Base-by-base conservation (phyloP, 2,113 vertebrate species). In the Engystomops pustulosus region DNA sequence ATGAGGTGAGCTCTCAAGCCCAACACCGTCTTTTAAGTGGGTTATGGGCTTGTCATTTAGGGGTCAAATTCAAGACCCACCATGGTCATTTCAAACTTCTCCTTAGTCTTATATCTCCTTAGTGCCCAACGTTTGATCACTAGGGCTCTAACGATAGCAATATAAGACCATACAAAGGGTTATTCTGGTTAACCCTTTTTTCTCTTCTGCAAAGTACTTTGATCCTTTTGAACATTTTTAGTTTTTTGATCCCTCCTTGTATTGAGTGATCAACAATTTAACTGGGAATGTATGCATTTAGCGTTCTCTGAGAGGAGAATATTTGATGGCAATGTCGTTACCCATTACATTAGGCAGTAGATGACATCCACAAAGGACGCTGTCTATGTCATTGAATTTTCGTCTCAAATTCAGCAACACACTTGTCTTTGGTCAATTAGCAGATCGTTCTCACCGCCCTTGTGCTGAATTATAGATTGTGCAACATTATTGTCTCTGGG, bases 351-450 rank as follows among this genome's bases (percentile, higher is more conserved):
- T 15, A 71, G 36, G n/a, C 25, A 49, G 5, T 74, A 2, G 45
- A 9, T 74, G 70, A 49, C 44, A 74, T 49, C 49, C 14, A 20
- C 2, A 30, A 18, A 74, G 69, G 41, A 27, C 38, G 9, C 9
- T n/a, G 9, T 7, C 69, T n/a, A 44, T 71, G 10, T 71, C 36
- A n/a, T 44, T 44, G 41, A 47, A 41, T 14, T 38, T 6, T 27
- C 69, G 17, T 18, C 65, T 68, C 34, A 8, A 49, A 74, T 49
- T 49, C 44, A 18, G 44, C 70, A 15, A 30, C 69, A 74, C 70
- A 49, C 34, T 77, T 41, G 32, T 41, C 49, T 38, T 41, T 25
- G 51, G 75, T 58, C 75, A 41, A 60, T 69, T 12, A 81, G 23
- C 8, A 69, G 79, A 53, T 44, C 25, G 34, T 14, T 60, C 12